A percentile compares a stretch with the other conserved stretches of the same genome.
phyloP scores from a whole-genome alignment of 2,888 invertebrate species.

The Dicranocentrus wangi region DNA sequence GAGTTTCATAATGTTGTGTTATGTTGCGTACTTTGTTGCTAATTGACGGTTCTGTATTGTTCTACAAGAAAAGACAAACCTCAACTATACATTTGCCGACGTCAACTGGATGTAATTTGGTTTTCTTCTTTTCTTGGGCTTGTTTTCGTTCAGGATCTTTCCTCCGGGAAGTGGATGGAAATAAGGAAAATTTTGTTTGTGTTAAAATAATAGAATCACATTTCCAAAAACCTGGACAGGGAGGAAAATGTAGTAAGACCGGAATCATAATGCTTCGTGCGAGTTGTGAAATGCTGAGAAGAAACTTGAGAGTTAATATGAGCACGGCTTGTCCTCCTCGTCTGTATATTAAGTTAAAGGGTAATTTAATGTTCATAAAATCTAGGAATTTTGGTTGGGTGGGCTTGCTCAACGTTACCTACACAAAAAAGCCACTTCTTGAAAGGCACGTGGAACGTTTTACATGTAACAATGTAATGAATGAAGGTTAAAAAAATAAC shows the following conservation, averaged over 20 bases:
- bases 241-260: too few species aligned
- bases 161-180: too few species aligned
- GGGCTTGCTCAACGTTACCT: background rate
- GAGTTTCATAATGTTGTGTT: too few species aligned
- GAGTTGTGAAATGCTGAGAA: too few species aligned
- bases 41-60: background rate
- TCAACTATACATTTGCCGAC: too few species aligned
- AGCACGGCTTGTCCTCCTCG: background rate
- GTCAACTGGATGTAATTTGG: too few species aligned
- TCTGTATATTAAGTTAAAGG: background rate
- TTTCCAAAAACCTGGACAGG: background rate
- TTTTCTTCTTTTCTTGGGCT: too few species aligned
- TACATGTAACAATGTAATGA: background rate
- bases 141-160: too few species aligned
- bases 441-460: background rate
- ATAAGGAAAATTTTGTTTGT: background rate
- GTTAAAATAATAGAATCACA: conserved; percentile 3
- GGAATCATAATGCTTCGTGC: too few species aligned
- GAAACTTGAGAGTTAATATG: background rate
- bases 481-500: background rate
- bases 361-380: background rate
- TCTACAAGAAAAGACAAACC: background rate
- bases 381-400: too few species aligned
- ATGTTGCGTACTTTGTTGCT: background rate
- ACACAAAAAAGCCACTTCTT: background rate